Conservation (phyloP, 2,888 invertebrate genomes). For the Diplolepis rosae region DNA sequence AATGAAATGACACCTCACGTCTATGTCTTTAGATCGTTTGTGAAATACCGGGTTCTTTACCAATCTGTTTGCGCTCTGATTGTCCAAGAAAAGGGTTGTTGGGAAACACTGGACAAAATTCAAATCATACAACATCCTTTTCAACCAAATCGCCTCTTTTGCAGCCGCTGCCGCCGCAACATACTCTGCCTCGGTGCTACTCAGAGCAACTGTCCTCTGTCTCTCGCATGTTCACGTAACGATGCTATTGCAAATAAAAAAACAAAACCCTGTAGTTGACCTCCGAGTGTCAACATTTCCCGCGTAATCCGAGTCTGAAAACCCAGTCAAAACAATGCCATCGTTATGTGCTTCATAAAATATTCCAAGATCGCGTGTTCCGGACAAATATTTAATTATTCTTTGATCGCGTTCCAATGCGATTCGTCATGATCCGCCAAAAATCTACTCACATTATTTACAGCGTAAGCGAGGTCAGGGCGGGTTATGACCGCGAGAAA, state of each 20-base stretch:
- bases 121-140: no score
- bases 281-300: neutral
- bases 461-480: neutral
- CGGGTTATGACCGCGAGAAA: neutral
- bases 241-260: neutral
- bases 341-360: no score
- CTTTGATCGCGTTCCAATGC: neutral
- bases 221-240: neutral
- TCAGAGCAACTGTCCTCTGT: neutral
- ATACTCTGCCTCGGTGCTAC: neutral
- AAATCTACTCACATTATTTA: neutral
- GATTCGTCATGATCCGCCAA: neutral
- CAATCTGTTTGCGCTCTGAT: no score
- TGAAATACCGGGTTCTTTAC: no score
- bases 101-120: no score
- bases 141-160: no score
- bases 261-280: neutral
- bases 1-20: no score
- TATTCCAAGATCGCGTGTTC: neutral
- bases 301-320: neutral
- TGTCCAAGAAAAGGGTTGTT: no score
- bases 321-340: neutral
- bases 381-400: neutral
- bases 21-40: no score
- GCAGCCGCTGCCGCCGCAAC: no score